phyloP scores from a whole-genome alignment of 2,797 vertebrate genomes.

The Hydrophis major region DNA sequence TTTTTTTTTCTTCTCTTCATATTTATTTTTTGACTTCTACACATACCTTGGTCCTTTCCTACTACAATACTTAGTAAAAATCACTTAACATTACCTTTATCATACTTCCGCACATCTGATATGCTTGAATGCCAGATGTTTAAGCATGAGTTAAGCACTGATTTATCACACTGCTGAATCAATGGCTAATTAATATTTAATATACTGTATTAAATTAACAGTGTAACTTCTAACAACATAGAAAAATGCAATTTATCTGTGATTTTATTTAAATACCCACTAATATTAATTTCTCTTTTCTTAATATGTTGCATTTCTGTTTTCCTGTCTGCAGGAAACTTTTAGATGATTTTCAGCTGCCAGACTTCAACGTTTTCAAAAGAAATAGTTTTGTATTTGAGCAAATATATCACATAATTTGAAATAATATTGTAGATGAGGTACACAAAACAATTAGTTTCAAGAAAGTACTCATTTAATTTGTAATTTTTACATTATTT shows the following conservation, averaged over 20 bases:
- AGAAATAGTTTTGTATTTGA: background rate
- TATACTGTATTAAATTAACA: background rate
- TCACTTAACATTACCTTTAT: background rate
- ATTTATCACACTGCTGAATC: background rate
- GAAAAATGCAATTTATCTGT: background rate
- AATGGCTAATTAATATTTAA: background rate
- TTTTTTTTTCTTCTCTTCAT: background rate
- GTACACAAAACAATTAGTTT: background rate
- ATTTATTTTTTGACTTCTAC: background rate
- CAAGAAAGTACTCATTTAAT: background rate
- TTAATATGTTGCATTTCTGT: background rate
- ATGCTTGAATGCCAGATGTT: background rate
- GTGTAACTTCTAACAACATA: background rate
- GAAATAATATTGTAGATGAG: background rate
- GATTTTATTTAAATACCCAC: background rate
- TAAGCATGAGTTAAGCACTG: background rate
- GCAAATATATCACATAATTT: background rate
- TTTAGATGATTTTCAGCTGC: background rate
- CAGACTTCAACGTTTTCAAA: background rate
- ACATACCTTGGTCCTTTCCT: background rate
- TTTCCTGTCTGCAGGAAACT: background rate
- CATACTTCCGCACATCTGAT: background rate
- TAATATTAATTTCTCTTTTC: background rate
- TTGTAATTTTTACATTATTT: background rate
- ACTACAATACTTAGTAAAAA: background rate